These are phyloP conservation scores for Drosophila vallismaia DNA, from an alignment of 2,888 invertebrate genomes.

Conservation along the genomic window DNA sequence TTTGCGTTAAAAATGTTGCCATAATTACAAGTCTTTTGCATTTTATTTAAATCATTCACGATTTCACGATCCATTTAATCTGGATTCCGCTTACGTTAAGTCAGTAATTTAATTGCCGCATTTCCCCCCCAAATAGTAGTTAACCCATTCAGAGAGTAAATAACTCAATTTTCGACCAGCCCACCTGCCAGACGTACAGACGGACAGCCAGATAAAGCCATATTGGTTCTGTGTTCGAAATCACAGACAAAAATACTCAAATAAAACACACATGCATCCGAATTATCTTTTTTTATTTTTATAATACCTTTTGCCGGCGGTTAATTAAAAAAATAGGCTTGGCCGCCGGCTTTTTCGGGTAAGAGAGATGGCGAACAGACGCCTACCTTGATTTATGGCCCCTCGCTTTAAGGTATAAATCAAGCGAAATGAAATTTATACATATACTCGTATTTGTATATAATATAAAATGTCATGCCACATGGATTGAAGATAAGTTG, in stretches of 20 bases:
- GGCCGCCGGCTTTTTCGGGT: conserved; percentile 23
- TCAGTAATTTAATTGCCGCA: background rate
- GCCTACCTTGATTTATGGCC: conserved; percentile 69
- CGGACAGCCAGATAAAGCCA: conserved; percentile 26
- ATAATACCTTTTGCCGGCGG: conserved; percentile 43
- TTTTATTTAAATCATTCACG: background rate
- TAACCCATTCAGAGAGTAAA: conserved; percentile 18
- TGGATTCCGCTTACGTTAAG: conserved; percentile 4
- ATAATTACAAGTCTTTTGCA: conserved; percentile 1
- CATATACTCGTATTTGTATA: conserved; percentile 26
- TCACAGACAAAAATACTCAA: conserved; percentile 16
- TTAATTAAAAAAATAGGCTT: conserved; percentile 55
- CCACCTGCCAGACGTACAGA: conserved; percentile 35
- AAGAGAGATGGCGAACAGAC: conserved; percentile 26
- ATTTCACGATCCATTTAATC: conserved; percentile 5
- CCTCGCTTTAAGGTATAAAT: conserved; percentile 67
- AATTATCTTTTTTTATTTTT: conserved; percentile 22
- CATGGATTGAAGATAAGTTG: conserved; percentile 17
- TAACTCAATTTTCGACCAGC: conserved; percentile 23
- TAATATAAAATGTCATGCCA: conserved; percentile 42
- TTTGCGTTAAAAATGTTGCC: background rate
- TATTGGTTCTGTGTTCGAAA: conserved; percentile 35
- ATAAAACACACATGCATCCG: conserved; percentile 12
- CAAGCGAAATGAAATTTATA: conserved; percentile 60
- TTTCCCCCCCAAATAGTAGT: conserved; percentile 5